Conservation (phyloP, 2,797 vertebrate species). For the Molothrus aeneus region DNA sequence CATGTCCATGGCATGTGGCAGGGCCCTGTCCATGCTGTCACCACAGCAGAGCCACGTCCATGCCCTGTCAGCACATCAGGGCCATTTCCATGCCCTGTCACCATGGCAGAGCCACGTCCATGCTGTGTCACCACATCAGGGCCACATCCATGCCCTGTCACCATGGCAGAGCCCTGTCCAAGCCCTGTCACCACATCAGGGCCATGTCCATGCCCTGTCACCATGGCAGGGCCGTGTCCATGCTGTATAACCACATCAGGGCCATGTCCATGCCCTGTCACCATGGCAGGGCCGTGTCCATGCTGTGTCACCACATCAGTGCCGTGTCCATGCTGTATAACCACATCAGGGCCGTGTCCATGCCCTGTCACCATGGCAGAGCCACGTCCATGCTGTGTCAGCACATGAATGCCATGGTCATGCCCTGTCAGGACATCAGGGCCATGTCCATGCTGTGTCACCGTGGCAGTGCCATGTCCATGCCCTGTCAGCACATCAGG, state of each 20-base stretch:
- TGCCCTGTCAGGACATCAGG: background rate
- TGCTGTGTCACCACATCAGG: accelerated
- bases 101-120: accelerated
- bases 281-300: no score
- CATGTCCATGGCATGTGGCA: no score
- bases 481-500: accelerated
- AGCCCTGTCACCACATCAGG: background rate
- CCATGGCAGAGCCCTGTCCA: no score
- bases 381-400: no score
- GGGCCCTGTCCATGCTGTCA: accelerated
- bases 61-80: accelerated
- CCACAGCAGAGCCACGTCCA: accelerated
- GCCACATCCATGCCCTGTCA: accelerated
- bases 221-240: no score
- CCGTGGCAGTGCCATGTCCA: accelerated
- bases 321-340: accelerated
- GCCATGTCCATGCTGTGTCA: accelerated
- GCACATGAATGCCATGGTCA: no score
- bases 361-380: accelerated
- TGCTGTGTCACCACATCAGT: no score
- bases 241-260: background rate
- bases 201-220: no score
- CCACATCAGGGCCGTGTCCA: accelerated
- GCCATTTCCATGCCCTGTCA: accelerated
- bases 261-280: accelerated